Evolutionary conservation across 1,140 invertebrate species (phyloP).

Genomic region (Onthophagus taurus): DNA sequence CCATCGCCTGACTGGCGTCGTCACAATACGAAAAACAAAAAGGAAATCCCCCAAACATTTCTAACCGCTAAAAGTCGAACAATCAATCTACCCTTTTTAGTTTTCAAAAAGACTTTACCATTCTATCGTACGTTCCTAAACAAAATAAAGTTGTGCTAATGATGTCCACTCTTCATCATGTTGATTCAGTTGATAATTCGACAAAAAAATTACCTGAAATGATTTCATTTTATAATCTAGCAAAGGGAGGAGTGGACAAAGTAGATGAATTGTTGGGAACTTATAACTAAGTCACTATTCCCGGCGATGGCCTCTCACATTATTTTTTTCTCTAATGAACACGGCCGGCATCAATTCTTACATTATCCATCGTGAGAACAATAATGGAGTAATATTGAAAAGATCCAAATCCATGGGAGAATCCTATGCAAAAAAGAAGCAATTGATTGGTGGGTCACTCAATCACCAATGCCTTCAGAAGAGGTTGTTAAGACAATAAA

Average conservation of each 20-base stretch:
- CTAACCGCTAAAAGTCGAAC: background rate
- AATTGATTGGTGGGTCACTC: conserved; percentile 7
- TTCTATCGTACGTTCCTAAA: conserved; percentile 3
- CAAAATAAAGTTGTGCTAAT: conserved; percentile 10
- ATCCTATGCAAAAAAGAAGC: conserved; percentile 10
- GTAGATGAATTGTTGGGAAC: conserved; percentile 2
- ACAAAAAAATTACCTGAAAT: conserved; percentile 9
- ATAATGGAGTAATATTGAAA: conserved; percentile 5
- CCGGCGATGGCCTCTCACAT: background rate
- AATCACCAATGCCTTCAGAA: background rate
- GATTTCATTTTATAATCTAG: background rate
- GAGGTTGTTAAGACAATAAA: conserved; percentile 3
- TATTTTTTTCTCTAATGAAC: background rate
- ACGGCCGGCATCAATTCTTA: background rate
- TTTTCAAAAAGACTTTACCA: conserved; percentile 18
- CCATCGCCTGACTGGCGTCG: background rate
- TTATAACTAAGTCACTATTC: background rate
- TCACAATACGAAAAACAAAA: conserved; percentile 15
- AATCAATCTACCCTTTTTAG: conserved; percentile 18
- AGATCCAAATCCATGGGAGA: background rate
- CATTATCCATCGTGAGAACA: background rate
- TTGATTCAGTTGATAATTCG: background rate
- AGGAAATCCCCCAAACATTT: conserved; percentile 3
- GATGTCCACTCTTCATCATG: background rate
- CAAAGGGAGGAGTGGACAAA: background rate